Evolutionary conservation across 2,888 invertebrate genomes (phyloP).

Genomic region (Crossocerus cetratus): DNA sequence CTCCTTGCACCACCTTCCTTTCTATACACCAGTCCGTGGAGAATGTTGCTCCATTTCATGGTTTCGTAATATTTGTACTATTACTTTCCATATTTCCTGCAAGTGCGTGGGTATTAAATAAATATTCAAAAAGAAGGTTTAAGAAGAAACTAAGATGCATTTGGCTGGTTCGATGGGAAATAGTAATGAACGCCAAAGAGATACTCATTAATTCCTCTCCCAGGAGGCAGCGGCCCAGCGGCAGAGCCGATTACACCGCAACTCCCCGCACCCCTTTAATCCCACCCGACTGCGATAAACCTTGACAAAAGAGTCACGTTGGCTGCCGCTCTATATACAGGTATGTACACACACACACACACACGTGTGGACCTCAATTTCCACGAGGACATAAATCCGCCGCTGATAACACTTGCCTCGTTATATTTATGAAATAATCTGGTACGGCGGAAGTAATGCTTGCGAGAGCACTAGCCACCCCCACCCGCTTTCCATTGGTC

Average conservation of each 20-base stretch:
- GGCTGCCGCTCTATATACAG: background rate
- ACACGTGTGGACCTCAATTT: background rate
- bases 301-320: conserved; percentile 4
- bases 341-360: background rate
- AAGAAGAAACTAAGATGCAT: background rate
- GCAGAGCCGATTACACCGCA: background rate
- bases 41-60: conserved; percentile 42
- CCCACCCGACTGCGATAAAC: background rate
- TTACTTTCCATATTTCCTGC: conserved; percentile 13
- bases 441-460: background rate
- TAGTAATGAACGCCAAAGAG: conserved; percentile 6
- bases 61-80: conserved; percentile 25
- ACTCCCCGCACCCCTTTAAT: background rate
- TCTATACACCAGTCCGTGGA: conserved; percentile 41
- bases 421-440: background rate
- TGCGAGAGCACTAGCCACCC: too few relatives aligned
- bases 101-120: too few relatives aligned
- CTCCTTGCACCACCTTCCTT: conserved; percentile 39
- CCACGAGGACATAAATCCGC: background rate
- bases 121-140: too few relatives aligned
- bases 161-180: background rate
- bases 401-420: background rate
- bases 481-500: too few relatives aligned
- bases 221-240: background rate
- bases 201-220: conserved; percentile 7